phyloP scores from a whole-genome alignment of 2,113 vertebrate genomes.

The Trematocara zebra region DNA sequence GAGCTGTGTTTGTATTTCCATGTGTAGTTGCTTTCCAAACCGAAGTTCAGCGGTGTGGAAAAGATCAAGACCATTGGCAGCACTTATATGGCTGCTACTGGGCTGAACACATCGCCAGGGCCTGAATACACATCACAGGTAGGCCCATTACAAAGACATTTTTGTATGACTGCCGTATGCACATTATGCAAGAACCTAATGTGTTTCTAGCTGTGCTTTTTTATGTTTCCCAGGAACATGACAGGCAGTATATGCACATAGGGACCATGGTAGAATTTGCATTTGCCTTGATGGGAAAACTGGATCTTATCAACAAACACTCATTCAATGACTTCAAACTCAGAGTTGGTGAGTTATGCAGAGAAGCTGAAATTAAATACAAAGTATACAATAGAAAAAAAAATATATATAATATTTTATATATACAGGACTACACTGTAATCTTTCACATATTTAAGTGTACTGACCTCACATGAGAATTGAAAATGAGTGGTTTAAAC shows the following conservation, averaged over 20 bases:
- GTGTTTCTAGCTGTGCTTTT: neutral
- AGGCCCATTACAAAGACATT: neutral
- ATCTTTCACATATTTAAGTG: neutral
- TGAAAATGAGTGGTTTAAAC: neutral
- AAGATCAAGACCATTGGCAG: slow-evolving; percentile 99
- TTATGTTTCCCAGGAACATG: slow-evolving; percentile 80
- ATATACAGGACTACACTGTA: neutral
- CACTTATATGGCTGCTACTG: slow-evolving; percentile 97
- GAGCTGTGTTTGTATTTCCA: neutral
- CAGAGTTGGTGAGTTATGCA: slow-evolving; percentile 82
- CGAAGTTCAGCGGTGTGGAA: slow-evolving; percentile 97
- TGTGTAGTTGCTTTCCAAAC: slow-evolving; percentile 87
- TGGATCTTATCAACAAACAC: slow-evolving; percentile 97
- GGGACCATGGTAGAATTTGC: slow-evolving; percentile 98
- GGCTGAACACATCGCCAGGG: slow-evolving; percentile 84
- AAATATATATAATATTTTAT: neutral
- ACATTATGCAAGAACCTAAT: neutral
- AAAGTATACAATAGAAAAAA: neutral
- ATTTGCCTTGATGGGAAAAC: slow-evolving; percentile 90
- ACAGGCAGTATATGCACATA: slow-evolving; percentile 94
- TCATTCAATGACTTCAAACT: slow-evolving; percentile 98
- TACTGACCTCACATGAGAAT: neutral
- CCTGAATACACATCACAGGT: slow-evolving; percentile 87
- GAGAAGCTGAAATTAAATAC: neutral
- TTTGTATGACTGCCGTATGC: neutral